A percentile compares a stretch with the other conserved stretches of the same genome.
phyloP scores from a whole-genome alignment of 2,797 vertebrate genomes.

The Enteromius mattozi region DNA sequence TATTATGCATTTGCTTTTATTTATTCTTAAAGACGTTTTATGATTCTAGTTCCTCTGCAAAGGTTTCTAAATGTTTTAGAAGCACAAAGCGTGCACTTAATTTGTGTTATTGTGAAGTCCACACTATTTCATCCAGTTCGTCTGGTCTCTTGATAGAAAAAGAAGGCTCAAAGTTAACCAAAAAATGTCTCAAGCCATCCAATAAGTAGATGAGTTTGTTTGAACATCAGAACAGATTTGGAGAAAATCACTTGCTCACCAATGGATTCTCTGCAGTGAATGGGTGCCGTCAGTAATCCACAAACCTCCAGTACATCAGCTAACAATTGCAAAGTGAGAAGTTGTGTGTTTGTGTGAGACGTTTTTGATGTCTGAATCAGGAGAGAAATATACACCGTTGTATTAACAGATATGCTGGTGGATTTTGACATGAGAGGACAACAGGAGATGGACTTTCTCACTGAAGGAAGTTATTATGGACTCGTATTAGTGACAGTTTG shows the following conservation, averaged over 20 bases:
- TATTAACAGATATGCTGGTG: background rate
- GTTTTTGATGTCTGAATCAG: background rate
- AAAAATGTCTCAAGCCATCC: background rate
- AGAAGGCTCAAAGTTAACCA: background rate
- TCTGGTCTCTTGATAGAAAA: background rate
- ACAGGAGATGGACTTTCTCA: background rate
- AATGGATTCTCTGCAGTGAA: background rate
- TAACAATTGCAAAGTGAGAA: background rate
- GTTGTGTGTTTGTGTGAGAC: background rate
- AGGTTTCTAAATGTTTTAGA: background rate
- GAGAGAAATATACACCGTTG: background rate
- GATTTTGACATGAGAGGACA: background rate
- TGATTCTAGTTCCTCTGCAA: background rate
- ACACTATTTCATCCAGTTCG: background rate
- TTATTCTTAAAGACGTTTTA: background rate
- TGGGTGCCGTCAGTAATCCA: background rate
- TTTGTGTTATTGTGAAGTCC: background rate
- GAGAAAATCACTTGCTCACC: background rate
- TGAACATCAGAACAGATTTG: background rate
- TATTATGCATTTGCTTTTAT: conserved; percentile 6
- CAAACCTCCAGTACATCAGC: background rate
- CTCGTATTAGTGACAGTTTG: too few species aligned
- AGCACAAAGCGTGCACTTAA: background rate
- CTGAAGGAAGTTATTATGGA: background rate
- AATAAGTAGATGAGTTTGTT: background rate